Evolutionary conservation across 1,140 invertebrate genomes (phyloP).

Genomic region (Hesperophylax magnus): DNA sequence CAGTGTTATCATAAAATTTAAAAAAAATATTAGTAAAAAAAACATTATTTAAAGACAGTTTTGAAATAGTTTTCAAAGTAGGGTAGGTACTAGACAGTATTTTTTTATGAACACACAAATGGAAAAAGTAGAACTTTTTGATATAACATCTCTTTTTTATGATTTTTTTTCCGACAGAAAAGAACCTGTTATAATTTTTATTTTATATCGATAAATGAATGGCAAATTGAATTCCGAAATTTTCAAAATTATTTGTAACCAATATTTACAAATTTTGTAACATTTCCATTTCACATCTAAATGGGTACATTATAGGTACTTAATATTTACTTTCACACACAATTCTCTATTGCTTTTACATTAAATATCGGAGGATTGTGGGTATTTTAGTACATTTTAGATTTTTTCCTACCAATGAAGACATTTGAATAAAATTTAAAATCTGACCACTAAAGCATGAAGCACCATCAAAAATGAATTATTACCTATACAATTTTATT

Average conservation of each 20-base stretch:
- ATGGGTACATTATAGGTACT: not conserved
- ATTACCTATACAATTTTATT: not conserved
- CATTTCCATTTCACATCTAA: not conserved
- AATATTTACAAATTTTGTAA: not conserved
- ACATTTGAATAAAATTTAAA: not conserved
- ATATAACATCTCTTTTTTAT: not conserved
- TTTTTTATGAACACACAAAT: not conserved
- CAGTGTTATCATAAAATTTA: conserved; percentile 5
- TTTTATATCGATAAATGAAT: not conserved
- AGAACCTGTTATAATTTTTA: not conserved
- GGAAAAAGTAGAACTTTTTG: too few species aligned
- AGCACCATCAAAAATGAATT: conserved; percentile 27
- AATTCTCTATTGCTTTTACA: not conserved
- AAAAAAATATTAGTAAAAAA: not conserved
- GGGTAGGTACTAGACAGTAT: not conserved
- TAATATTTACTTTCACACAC: not conserved
- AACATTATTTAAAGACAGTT: not conserved
- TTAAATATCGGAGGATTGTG: not conserved
- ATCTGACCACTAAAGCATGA: conserved; percentile 15
- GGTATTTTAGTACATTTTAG: not conserved
- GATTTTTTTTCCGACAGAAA: not conserved
- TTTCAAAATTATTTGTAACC: not conserved
- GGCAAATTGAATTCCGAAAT: not conserved
- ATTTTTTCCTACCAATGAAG: not conserved
- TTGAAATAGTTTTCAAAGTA: not conserved